These are phyloP conservation scores for Leptobrachium leishanense DNA, from an alignment of 2,113 vertebrate genomes.

Conservation along the genomic window DNA sequence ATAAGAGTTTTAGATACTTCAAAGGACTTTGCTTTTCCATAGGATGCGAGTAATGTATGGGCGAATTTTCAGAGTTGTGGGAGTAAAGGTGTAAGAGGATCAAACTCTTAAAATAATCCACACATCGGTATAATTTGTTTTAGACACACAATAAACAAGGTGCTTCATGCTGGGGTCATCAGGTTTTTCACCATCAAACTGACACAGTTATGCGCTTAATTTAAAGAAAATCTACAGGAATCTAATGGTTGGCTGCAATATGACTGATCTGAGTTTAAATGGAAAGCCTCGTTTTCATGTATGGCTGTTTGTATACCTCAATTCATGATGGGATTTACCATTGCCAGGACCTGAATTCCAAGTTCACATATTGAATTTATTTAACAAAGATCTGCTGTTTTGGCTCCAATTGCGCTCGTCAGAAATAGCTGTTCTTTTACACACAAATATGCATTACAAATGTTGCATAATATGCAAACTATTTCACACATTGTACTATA, in stretches of 20 bases:
- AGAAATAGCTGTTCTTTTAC: too few relatives aligned
- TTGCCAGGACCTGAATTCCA: constrained; percentile 13
- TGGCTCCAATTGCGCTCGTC: too few relatives aligned
- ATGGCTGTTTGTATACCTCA: background rate
- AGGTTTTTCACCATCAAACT: constrained; percentile 21
- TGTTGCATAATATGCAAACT: too few relatives aligned
- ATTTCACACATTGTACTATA: too few relatives aligned
- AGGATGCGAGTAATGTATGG: constrained; percentile 3
- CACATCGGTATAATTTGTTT: constrained; percentile 34
- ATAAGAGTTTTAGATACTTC: background rate
- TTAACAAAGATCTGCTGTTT: constrained; percentile 33
- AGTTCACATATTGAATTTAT: constrained; percentile 28
- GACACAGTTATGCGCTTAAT: constrained; percentile 41
- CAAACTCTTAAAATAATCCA: constrained; percentile 40
- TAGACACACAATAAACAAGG: constrained; percentile 40
- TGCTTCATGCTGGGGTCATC: constrained; percentile 39
- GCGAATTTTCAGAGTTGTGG: constrained; percentile 22
- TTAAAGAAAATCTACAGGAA: background rate
- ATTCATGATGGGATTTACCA: constrained; percentile 31
- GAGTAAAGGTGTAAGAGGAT: constrained; percentile 32
- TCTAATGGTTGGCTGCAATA: background rate
- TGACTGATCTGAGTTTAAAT: constrained; percentile 17
- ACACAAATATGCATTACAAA: too few relatives aligned
- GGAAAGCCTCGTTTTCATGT: constrained; percentile 4
- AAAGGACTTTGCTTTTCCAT: background rate